phyloP scores from a whole-genome alignment of 1,140 invertebrate genomes.

The Mizuhopecten yessoensis region DNA sequence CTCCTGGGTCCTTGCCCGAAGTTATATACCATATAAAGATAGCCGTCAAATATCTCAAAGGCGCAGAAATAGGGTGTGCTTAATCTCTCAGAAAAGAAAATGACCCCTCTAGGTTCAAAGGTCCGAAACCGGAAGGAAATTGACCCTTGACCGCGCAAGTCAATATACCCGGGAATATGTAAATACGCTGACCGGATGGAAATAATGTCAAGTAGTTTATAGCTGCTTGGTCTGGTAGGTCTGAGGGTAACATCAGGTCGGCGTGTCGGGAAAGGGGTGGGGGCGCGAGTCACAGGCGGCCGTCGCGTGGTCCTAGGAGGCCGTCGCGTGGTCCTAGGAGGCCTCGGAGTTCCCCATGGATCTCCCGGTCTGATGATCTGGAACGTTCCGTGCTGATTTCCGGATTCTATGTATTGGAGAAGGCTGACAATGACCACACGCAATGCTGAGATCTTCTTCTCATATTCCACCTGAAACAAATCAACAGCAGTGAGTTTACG shows the following conservation, averaged over 20 bases:
- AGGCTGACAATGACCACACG: background rate
- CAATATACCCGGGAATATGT: conserved; percentile 52
- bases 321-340: too few species aligned
- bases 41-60: conserved; percentile 76
- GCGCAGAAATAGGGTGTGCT: conserved; percentile 42
- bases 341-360: background rate
- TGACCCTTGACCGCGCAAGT: conserved; percentile 49
- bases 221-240: conserved; percentile 2
- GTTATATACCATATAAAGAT: conserved; percentile 75
- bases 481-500: background rate
- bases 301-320: too few species aligned
- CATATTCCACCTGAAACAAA: background rate
- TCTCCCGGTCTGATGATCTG: conserved; percentile 1
- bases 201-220: conserved; percentile 51
- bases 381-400: background rate
- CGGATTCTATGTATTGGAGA: background rate
- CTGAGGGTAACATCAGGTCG: background rate
- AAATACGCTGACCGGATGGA: conserved; percentile 44
- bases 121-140: conserved; percentile 58
- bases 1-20: conserved; percentile 67
- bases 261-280: background rate
- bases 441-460: background rate
- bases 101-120: conserved; percentile 46
- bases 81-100: conserved; percentile 46
- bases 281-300: too few species aligned